A percentile compares a stretch with the other conserved stretches of the same genome.
These are phyloP conservation scores for Babylonia areolata DNA, from an alignment of 1,140 invertebrate genomes.

Conservation along the genomic window DNA sequence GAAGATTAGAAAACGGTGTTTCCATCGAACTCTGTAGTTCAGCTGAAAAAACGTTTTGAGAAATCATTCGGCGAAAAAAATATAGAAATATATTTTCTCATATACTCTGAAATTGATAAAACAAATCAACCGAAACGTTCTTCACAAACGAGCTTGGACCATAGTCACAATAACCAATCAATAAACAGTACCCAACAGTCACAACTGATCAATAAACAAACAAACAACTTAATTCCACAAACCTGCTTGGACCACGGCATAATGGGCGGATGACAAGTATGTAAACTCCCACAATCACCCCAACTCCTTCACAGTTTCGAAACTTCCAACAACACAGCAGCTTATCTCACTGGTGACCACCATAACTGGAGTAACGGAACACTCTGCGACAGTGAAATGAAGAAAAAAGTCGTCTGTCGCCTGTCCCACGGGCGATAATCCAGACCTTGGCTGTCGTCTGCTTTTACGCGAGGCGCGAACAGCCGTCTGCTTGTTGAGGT, in stretches of 20 bases:
- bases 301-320: not conserved
- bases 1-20: too few species aligned
- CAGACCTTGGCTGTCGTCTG: slow-evolving; percentile 3
- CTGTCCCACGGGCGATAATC: not conserved
- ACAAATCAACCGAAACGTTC: too few species aligned
- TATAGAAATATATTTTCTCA: too few species aligned
- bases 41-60: too few species aligned
- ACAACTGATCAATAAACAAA: too few species aligned
- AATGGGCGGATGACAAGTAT: too few species aligned
- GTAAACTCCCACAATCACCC: not conserved
- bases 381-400: not conserved
- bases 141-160: too few species aligned
- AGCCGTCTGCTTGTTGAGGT: not conserved
- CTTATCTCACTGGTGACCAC: slow-evolving; percentile 1
- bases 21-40: too few species aligned
- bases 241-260: not conserved
- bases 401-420: not conserved
- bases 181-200: too few species aligned
- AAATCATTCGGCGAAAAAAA: too few species aligned
- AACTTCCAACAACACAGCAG: slow-evolving; percentile 2
- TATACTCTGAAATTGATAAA: too few species aligned
- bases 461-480: not conserved
- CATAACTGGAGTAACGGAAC: not conserved
- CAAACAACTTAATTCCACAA: not conserved
- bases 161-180: too few species aligned